Evolutionary conservation across 2,888 invertebrate species (phyloP).

Genomic region (Amphimallon solstitiale): DNA sequence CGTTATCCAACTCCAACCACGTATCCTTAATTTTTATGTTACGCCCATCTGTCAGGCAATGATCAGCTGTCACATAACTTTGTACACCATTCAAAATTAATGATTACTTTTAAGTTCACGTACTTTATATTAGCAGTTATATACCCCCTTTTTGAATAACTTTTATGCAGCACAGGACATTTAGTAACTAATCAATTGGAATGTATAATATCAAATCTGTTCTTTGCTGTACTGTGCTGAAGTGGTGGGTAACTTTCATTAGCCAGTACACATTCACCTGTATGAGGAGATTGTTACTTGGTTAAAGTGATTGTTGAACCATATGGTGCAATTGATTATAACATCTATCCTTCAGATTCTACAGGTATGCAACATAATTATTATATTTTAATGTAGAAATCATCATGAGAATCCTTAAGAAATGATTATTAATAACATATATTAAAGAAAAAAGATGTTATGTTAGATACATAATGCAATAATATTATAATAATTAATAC

Average conservation of each 20-base stretch:
- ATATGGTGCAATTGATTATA: conserved; percentile 39
- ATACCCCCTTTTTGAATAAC: conserved; percentile 31
- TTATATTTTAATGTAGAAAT: conserved; percentile 23
- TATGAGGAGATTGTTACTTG: conserved; percentile 51
- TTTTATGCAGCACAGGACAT: conserved; percentile 35
- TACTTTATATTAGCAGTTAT: conserved; percentile 33
- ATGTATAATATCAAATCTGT: conserved; percentile 42
- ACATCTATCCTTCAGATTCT: conserved; percentile 26
- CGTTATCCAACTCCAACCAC: conserved; percentile 67
- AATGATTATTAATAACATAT: not conserved
- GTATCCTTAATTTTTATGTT: conserved; percentile 69
- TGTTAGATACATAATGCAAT: no score
- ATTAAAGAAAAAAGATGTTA: no score
- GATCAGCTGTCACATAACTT: conserved; percentile 49
- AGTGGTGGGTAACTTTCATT: conserved; percentile 58
- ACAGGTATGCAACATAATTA: conserved; percentile 35
- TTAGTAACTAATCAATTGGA: conserved; percentile 40
- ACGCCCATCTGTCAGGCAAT: conserved; percentile 59
- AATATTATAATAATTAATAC: no score
- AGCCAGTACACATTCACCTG: conserved; percentile 59
- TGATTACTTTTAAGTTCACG: conserved; percentile 22
- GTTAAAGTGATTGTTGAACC: conserved; percentile 45
- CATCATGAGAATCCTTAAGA: not conserved
- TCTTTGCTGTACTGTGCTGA: conserved; percentile 50
- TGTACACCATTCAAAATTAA: conserved; percentile 17